Base-by-base conservation (phyloP, 1,140 invertebrate species). In the Micrasema longulum region DNA sequence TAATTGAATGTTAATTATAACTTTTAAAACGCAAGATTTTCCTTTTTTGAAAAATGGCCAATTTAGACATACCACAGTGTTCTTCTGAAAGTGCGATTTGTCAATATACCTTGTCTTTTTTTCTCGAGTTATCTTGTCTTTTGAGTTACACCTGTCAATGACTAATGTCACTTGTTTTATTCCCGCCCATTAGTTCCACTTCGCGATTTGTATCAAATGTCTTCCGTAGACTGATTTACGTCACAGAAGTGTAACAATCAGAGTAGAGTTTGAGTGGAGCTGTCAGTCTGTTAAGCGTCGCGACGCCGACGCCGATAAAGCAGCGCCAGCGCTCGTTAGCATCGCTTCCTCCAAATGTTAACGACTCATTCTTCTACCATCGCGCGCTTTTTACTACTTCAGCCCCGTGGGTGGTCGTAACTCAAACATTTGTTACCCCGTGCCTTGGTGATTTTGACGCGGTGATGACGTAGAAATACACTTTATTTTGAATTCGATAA, bases 291-390 rank as follows among this genome's bases (percentile, higher is more conserved):
- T 31, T 31, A 66, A 36, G 26, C 63, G 63, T 48, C 45, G 31
- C 31, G 45, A 36, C 63, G 48, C 45, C 63, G 63, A 23, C 20
- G 26, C 35, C 57, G 57, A 43, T 43, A 62, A 23, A 31, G 43
- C 41, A 66, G 66, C 66, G 26, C 3, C 66, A 43, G 47, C 41
- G 66, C 66, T 69, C 66, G 66, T 69, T 69, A 69, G 53, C 38
- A 52, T 47, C 63, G 48, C 45, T 52, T 66, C 45, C 63, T 66
- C 31, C 71, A 62, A 72, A 72, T 72, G 71, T 72, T 72, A 72
- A 72, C 71, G 71, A 68, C 63, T 62, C 64, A 48, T 72, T 67
- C 60, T 64, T 71, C 60, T 64, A 31, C 38, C 69, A 64, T 71
- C 62, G 69, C 47, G 57, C 62, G 60, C 63, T 71, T 45, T 67